phyloP scores from a whole-genome alignment of 1,140 invertebrate genomes.

The Diorhabda elongata region DNA sequence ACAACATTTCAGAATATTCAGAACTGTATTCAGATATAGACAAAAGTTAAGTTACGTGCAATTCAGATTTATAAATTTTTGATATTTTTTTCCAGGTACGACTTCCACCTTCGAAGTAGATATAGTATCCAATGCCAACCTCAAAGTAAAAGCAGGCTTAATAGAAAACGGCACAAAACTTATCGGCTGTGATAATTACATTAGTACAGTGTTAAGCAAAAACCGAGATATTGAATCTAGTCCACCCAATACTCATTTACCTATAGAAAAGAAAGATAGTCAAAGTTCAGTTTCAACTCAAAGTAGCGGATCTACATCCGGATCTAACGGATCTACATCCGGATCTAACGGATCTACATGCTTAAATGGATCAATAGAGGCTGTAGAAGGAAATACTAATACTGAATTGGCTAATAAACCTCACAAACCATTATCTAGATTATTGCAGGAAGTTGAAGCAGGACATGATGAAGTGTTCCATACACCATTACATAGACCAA shows the following conservation, averaged over 20 bases:
- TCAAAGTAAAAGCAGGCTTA: conserved; percentile 53
- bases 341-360: background rate
- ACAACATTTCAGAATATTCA: too few relatives aligned
- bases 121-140: conserved; percentile 47
- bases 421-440: conserved; percentile 57
- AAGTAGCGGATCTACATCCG: conserved; percentile 26
- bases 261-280: conserved; percentile 41
- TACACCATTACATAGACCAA: conserved; percentile 29
- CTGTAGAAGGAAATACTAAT: conserved; percentile 26
- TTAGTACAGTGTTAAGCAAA: conserved; percentile 56
- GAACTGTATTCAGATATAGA: too few relatives aligned
- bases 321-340: background rate
- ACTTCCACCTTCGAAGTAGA: conserved; percentile 26
- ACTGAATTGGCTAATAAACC: conserved; percentile 46
- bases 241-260: conserved; percentile 37
- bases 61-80: too few relatives aligned
- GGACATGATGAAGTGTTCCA: conserved; percentile 19
- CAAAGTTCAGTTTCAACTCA: conserved; percentile 40
- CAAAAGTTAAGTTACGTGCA: too few relatives aligned
- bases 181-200: conserved; percentile 64
- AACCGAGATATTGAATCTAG: conserved; percentile 50
- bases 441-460: conserved; percentile 34
- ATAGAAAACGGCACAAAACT: conserved; percentile 54
- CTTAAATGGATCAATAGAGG: conserved; percentile 27
- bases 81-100: too few relatives aligned